A percentile compares a stretch with the other conserved stretches of the same genome.
These are phyloP conservation scores for Passerina amoena DNA, from an alignment of 2,113 vertebrate genomes.

Conservation along the genomic window DNA sequence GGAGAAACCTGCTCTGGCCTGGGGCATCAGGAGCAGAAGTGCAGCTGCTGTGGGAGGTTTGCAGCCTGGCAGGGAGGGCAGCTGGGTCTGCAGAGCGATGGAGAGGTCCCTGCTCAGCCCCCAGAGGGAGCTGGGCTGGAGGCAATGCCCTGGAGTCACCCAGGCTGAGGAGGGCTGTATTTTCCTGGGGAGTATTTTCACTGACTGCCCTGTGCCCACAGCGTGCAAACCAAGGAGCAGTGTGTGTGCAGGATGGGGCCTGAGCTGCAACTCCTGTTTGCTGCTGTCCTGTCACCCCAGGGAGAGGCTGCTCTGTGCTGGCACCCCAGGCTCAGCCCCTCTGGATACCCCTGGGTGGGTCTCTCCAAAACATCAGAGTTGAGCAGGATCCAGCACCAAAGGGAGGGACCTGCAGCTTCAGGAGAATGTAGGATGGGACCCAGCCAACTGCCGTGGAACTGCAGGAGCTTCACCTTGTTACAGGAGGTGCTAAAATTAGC, in stretches of 20 bases:
- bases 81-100: neutral
- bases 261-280: neutral
- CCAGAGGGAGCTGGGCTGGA: neutral
- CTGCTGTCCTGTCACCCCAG: neutral
- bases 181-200: neutral
- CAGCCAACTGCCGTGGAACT: neutral
- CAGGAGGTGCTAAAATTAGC: conserved; percentile 25
- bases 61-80: neutral
- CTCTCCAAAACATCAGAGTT: neutral
- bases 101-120: neutral
- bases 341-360: neutral
- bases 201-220: neutral
- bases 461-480: neutral
- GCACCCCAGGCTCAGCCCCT: neutral
- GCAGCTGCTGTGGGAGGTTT: neutral
- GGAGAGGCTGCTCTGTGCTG: neutral
- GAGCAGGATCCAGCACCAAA: neutral
- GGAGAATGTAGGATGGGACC: neutral
- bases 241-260: neutral
- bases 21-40: neutral
- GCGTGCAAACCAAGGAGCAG: rapidly evolving
- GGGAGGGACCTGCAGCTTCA: neutral
- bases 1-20: neutral
- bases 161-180: neutral
- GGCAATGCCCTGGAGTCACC: neutral